Percentiles rank a stretch among this genome's conserved stretches.
Conservation (phyloP, 2,113 vertebrate species). For the Camelus dromedarius region DNA sequence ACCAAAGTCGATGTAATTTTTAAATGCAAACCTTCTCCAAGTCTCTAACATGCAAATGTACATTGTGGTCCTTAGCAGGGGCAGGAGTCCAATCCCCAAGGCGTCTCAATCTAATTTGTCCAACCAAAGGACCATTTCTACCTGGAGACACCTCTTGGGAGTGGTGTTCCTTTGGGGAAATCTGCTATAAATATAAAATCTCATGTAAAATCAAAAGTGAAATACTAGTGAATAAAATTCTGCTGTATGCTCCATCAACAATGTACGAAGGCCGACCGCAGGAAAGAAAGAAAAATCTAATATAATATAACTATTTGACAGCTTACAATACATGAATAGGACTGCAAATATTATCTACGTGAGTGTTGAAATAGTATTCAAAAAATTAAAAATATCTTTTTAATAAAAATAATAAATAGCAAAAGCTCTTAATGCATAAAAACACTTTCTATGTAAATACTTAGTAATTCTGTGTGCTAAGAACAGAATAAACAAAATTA, state of each 20-base stretch:
- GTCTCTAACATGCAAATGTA: fast-evolving
- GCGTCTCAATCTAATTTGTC: not conserved
- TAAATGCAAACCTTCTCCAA: not conserved
- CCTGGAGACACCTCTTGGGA: not conserved
- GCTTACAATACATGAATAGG: not conserved
- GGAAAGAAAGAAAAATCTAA: not conserved
- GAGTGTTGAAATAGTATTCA: not conserved
- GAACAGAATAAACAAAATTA: not conserved
- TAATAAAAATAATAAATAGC: not conserved
- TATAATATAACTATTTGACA: not conserved
- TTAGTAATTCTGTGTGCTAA: not conserved
- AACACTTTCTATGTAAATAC: not conserved
- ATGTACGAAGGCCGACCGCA: not conserved
- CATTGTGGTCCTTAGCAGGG: not conserved
- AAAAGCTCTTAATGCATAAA: not conserved
- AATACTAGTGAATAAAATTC: not conserved
- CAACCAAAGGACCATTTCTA: not conserved
- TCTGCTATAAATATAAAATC: not conserved
- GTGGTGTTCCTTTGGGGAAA: not conserved
- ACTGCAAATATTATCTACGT: too few species aligned
- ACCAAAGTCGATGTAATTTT: not conserved
- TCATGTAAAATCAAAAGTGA: not conserved
- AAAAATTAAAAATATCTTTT: not conserved
- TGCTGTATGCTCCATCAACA: not conserved
- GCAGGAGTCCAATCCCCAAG: fast-evolving